Conservation (phyloP, 1,140 invertebrate genomes). For the Gryon sp. region DNA sequence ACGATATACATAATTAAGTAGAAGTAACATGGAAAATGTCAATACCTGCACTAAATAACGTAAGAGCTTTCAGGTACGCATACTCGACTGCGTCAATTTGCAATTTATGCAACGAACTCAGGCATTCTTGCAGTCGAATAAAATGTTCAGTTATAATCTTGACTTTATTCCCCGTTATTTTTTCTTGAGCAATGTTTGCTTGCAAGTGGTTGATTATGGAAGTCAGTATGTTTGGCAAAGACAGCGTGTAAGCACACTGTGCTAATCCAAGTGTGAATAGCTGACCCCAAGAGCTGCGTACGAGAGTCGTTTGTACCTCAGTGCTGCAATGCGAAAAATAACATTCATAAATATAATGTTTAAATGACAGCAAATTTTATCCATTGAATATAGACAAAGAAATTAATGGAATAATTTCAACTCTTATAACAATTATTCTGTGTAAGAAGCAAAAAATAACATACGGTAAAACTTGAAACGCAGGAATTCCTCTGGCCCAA, state of each 20-base stretch:
- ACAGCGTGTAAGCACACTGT: slow-evolving; percentile 90
- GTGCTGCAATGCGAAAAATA: slow-evolving; percentile 81
- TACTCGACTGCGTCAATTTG: slow-evolving; percentile 91
- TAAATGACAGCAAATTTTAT: not conserved
- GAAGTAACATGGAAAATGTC: too few relatives aligned
- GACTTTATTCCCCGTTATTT: slow-evolving; percentile 85
- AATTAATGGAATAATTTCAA: too few relatives aligned
- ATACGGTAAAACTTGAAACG: slow-evolving; percentile 89
- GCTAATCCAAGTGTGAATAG: slow-evolving; percentile 94
- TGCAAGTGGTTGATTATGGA: slow-evolving; percentile 88
- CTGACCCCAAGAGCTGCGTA: slow-evolving; percentile 95
- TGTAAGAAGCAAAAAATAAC: too few relatives aligned
- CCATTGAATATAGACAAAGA: not conserved
- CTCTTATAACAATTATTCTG: too few relatives aligned
- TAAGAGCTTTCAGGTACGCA: slow-evolving; percentile 93
- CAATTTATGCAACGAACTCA: slow-evolving; percentile 86
- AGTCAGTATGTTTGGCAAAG: slow-evolving; percentile 89
- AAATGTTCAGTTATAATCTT: slow-evolving; percentile 91
- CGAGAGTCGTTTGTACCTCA: slow-evolving; percentile 90
- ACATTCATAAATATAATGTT: slow-evolving; percentile 2
- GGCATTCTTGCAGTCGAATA: slow-evolving; percentile 89
- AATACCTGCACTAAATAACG: slow-evolving; percentile 86
- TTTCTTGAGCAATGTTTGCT: slow-evolving; percentile 85
- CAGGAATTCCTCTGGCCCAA: slow-evolving; percentile 91
- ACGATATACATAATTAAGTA: too few relatives aligned